A percentile compares a stretch with the other conserved stretches of the same genome.
phyloP scores from a whole-genome alignment of 2,113 vertebrate species.

The Mormyrus lacerda region DNA sequence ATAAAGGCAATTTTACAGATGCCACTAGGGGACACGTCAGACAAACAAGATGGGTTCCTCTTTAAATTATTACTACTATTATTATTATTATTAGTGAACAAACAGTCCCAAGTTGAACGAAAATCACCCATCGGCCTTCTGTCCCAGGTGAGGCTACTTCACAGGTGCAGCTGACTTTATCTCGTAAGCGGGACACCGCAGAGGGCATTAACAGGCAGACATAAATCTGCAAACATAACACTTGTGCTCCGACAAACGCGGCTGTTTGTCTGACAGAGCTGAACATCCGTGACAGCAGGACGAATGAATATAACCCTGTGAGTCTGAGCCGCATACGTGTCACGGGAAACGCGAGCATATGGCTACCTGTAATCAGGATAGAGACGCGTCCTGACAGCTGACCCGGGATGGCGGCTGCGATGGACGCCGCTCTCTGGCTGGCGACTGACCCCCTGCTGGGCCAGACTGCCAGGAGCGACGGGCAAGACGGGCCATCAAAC shows the following conservation, averaged over 20 bases:
- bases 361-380: neutral
- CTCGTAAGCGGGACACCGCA: neutral
- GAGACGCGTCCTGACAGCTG: conserved; percentile 28
- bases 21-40: neutral
- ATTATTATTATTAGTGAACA: neutral
- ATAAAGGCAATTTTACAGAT: neutral
- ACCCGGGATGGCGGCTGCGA: conserved; percentile 9
- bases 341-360: neutral
- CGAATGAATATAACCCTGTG: neutral
- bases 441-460: conserved; percentile 34
- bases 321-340: too few species aligned
- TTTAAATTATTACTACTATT: neutral
- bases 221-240: neutral
- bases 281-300: neutral
- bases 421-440: conserved; percentile 38
- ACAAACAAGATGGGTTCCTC: neutral
- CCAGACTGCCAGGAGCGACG: conserved; percentile 11
- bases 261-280: neutral
- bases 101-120: neutral
- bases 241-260: neutral
- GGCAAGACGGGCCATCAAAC: conserved; percentile 31
- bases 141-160: neutral
- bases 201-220: neutral
- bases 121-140: neutral
- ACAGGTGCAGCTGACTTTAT: neutral